Percentiles rank a stretch among this genome's conserved stretches.
Evolutionary conservation across 2,113 vertebrate genomes (phyloP).

Genomic region (Synodontis membranacea): DNA sequence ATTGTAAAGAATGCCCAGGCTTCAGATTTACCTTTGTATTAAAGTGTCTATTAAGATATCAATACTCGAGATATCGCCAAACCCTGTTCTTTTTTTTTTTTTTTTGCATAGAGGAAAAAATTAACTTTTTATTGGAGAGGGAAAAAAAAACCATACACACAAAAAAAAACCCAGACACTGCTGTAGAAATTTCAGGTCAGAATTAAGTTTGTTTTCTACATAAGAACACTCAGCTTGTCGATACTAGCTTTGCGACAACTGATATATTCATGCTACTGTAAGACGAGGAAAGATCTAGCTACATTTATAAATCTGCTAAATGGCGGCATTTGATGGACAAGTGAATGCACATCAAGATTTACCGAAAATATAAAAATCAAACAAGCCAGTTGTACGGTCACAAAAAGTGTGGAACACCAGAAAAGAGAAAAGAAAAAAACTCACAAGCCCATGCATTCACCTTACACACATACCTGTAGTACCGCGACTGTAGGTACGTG

Average conservation of each 20-base stretch:
- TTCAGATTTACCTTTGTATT: background rate
- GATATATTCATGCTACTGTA: background rate
- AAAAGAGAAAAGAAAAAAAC: no score
- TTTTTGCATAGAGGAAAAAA: background rate
- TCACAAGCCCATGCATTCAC: background rate
- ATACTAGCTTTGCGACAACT: background rate
- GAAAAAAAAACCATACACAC: background rate
- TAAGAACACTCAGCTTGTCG: no score
- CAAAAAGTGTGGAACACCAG: background rate
- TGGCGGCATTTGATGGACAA: background rate
- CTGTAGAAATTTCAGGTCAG: background rate
- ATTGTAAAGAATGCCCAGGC: background rate
- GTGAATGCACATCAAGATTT: background rate
- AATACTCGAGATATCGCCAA: no score
- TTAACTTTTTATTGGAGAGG: background rate
- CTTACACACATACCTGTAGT: slow-evolving; percentile 89
- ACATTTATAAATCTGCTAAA: background rate
- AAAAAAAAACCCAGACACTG: background rate
- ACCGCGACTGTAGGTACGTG: slow-evolving; percentile 97
- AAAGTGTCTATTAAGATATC: background rate
- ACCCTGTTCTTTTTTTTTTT: no score
- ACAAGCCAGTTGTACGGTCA: background rate
- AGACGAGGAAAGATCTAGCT: background rate
- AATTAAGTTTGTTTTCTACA: background rate
- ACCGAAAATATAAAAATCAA: background rate